phyloP scores from a whole-genome alignment of 2,113 vertebrate species.

The Pristiophorus japonicus region DNA sequence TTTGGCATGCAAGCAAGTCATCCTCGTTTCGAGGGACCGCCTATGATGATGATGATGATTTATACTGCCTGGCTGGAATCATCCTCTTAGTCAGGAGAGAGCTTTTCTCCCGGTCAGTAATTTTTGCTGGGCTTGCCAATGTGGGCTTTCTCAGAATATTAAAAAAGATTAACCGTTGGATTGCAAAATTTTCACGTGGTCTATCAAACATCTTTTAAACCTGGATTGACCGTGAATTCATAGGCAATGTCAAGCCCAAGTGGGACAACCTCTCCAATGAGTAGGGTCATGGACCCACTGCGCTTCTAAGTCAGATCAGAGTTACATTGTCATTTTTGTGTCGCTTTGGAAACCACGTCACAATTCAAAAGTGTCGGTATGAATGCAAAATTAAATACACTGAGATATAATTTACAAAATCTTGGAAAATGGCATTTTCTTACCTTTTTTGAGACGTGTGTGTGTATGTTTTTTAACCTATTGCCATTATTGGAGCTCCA shows the following conservation, averaged over 20 bases:
- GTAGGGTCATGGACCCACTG: not conserved
- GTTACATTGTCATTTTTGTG: not conserved
- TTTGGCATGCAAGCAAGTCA: too few species aligned
- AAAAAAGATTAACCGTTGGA: too few species aligned
- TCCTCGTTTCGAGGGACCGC: too few species aligned
- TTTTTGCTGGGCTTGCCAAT: not conserved
- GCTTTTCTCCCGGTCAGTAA: not conserved
- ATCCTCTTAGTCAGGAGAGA: not conserved
- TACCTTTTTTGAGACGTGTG: not conserved
- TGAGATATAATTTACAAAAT: not conserved
- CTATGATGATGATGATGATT: too few species aligned
- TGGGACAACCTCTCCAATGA: not conserved
- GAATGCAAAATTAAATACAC: not conserved
- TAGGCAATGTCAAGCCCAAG: not conserved
- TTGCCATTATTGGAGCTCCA: not conserved
- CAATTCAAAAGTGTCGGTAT: not conserved
- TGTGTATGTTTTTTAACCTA: not conserved
- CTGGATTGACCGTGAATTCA: not conserved
- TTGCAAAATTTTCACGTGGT: too few species aligned
- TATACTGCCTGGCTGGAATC: not conserved
- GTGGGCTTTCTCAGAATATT: too few species aligned
- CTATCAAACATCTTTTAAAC: not conserved
- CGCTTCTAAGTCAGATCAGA: not conserved
- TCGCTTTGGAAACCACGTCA: not conserved
- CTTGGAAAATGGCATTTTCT: not conserved